A percentile compares a stretch with the other conserved stretches of the same genome.
Conservation (phyloP, 2,113 vertebrate genomes). For the Antennarius striatus region DNA sequence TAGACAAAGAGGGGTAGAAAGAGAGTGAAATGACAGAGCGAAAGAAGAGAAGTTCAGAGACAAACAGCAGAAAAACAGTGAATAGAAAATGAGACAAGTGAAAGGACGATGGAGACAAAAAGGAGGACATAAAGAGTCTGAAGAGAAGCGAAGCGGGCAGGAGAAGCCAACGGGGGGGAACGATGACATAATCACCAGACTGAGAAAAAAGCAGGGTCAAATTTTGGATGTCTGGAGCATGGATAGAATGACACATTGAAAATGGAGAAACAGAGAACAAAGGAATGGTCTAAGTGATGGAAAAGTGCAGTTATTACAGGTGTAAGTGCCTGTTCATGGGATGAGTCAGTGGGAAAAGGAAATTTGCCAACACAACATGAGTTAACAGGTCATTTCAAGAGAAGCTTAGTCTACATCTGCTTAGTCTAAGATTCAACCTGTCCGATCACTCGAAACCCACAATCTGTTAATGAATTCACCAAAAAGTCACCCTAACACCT, state of each 20-base stretch:
- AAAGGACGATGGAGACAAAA: background rate
- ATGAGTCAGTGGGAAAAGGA: constrained; percentile 26
- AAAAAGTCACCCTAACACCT: background rate
- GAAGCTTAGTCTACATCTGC: background rate
- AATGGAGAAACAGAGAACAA: background rate
- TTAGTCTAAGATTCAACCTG: constrained; percentile 12
- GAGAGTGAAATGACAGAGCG: constrained; percentile 2
- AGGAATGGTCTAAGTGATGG: background rate
- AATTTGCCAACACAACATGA: constrained; percentile 5
- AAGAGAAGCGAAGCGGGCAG: background rate
- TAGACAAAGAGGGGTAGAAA: constrained; percentile 41
- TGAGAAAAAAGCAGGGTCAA: constrained; percentile 54
- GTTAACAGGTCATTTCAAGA: background rate
- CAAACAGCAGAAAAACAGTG: constrained; percentile 18
- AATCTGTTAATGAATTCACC: background rate
- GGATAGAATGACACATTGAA: constrained; percentile 17
- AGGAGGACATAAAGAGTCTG: constrained; percentile 28
- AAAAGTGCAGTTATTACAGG: constrained; percentile 5
- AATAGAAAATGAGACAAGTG: constrained; percentile 24
- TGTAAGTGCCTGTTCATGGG: constrained; percentile 30
- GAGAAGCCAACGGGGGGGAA: background rate
- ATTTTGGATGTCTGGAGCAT: constrained; percentile 36
- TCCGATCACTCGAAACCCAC: background rate
- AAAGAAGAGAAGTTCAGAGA: constrained; percentile 30
- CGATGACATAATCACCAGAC: constrained; percentile 49